Percentiles rank a stretch among this genome's conserved stretches.
These are phyloP conservation scores for Brachionus plicatilis DNA, from an alignment of 1,140 invertebrate species.

Conservation along the genomic window DNA sequence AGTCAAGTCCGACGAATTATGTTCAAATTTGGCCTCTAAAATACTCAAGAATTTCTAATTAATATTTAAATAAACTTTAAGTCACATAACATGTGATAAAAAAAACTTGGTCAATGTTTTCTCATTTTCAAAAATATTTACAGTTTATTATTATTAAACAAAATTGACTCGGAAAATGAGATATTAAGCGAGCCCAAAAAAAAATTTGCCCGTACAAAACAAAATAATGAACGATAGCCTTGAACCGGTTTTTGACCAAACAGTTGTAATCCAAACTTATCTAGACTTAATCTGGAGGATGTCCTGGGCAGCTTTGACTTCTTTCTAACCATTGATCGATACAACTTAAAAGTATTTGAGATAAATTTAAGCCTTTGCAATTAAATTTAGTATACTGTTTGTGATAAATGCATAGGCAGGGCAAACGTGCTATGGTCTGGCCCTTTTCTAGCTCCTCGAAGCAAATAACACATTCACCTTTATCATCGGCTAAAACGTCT, in stretches of 20 bases:
- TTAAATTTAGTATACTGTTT: slow-evolving; percentile 69
- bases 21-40: not conserved
- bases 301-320: slow-evolving; percentile 90
- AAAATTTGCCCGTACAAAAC: slow-evolving; percentile 1
- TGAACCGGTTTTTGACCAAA: not conserved
- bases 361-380: not conserved
- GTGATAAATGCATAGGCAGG: slow-evolving; percentile 98
- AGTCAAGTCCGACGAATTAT: not conserved
- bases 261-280: not conserved
- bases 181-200: not conserved
- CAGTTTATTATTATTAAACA: not conserved
- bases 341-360: slow-evolving; percentile 64
- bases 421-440: slow-evolving; percentile 90
- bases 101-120: not conserved
- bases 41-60: not conserved
- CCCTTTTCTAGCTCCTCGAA: slow-evolving; percentile 89
- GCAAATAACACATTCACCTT: slow-evolving; percentile 94
- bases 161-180: slow-evolving; percentile 2
- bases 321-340: slow-evolving; percentile 96
- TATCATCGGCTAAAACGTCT: slow-evolving; percentile 88
- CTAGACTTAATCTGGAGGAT: slow-evolving; percentile 72
- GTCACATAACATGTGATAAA: not conserved
- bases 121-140: not conserved
- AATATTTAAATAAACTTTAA: not conserved
- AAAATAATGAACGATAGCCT: not conserved